Percentiles rank a stretch among this genome's conserved stretches.
These are phyloP conservation scores for Seriola rivoliana DNA, from an alignment of 2,113 vertebrate genomes.

Conservation along the genomic window DNA sequence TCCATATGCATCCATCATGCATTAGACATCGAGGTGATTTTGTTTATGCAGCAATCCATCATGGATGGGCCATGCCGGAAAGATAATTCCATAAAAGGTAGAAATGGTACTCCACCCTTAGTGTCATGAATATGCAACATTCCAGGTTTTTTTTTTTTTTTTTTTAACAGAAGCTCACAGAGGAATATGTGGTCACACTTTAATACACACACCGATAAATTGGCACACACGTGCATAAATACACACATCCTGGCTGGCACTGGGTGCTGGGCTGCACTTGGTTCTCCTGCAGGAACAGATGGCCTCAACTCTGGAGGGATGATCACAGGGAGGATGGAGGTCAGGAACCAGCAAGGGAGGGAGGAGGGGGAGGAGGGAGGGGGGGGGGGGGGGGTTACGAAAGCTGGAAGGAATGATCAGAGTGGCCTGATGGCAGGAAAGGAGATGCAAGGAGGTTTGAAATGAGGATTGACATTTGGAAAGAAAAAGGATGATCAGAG, in stretches of 20 bases:
- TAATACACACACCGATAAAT: constrained; percentile 29
- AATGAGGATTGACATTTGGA: constrained; percentile 61
- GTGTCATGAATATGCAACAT: constrained; percentile 57
- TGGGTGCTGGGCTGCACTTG: constrained; percentile 48
- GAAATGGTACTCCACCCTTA: constrained; percentile 24
- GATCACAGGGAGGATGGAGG: constrained; percentile 82
- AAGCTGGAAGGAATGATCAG: constrained; percentile 68
- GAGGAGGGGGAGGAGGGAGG: not conserved
- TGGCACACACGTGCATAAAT: constrained; percentile 54
- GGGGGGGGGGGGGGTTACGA: not conserved
- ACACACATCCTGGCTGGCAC: constrained; percentile 54
- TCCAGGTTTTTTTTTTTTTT: not conserved
- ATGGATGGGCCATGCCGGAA: constrained; percentile 5
- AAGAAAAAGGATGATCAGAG: constrained; percentile 39
- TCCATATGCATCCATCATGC: constrained; percentile 58
- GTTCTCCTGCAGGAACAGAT: constrained; percentile 82
- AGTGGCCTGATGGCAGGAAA: constrained; percentile 57
- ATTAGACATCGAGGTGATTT: constrained; percentile 50
- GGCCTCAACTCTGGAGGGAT: constrained; percentile 81
- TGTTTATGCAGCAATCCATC: constrained; percentile 43
- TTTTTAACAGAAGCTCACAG: not conserved
- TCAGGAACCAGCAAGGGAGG: constrained; percentile 75
- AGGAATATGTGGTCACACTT: constrained; percentile 41
- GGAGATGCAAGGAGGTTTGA: constrained; percentile 52
- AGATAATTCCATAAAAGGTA: constrained; percentile 48